Evolutionary conservation across 2,888 invertebrate species (phyloP), one percentile per base, ranked within the genome.

Genomic region (Acanthoscelides obtectus): DNA sequence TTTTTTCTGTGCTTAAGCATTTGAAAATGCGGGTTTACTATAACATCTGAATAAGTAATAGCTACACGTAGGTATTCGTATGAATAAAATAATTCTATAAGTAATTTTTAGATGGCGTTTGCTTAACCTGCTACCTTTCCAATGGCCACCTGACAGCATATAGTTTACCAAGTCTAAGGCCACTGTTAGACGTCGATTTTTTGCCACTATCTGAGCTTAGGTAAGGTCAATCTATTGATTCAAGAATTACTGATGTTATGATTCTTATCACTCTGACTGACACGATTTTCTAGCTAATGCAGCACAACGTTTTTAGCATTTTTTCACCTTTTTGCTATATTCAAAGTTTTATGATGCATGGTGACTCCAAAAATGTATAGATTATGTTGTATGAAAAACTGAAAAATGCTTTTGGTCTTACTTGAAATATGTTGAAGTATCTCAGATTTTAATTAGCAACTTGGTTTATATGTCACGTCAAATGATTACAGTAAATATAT

Each of bases 81-180:
- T n/a, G n/a, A n/a, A n/a, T n/a, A 63, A 19, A 63, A 63, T 8
- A 63, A 63, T 63, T 63, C 63, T 63, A 63, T 19, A 63, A 12
- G 19, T 6, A 20, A 21, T 20, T 66, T 66, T 66, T 67, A 97
- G 97, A 97, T 87, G 96, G 96, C 85, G 95, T 96, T 81, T 98
- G 97, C 86, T 89, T 98, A 83, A 93, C 95, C 80, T 95, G 95
- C 87, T 98, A 98, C 89, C 89, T 96, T 82, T 97, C 97, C 75
- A 97, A 94, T 86, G 98, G 98, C 71, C 96, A 96, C 87, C 88
- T 99, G 83, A 90, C 93, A 83, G 94, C 96, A 76, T 96, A 96
- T 89, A 97, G 96, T 88, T 89, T 99, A 86, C 99, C 99, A 75
- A 97, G 97, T 85, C 90, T 99, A 81, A 92, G 96, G 86, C 94